Evolutionary conservation across 2,113 vertebrate species (phyloP), one percentile per base, ranked within the genome.

Genomic region (Megaceryle torquata): DNA sequence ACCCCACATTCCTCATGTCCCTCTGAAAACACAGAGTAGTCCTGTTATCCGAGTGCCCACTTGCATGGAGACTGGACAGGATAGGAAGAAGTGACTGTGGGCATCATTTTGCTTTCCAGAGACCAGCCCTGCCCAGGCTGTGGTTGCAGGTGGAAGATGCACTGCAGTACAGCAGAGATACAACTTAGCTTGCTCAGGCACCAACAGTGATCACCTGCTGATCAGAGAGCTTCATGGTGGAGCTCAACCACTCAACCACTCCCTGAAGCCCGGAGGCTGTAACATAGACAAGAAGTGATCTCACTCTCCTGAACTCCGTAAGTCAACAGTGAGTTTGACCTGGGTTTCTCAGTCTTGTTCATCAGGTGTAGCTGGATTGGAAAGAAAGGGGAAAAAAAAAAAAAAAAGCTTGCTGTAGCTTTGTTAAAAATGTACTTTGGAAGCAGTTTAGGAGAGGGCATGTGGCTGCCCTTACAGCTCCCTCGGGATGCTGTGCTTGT

Each of bases 391-490:
- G 72, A 12, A 5, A 18, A 6, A 24, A n/a, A 31, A 24, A n/a
- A 31, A 39, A 57, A 18, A 15, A 16, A n/a, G 7, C 24, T 54
- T 48, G 26, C 75, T 57, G 61, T 26, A 67, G 54, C 46, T 50
- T 68, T 85, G 89, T 92, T 89, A 68, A 91, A 95, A 91, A 85
- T 64, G 44, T 81, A 76, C 67, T 64, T 79, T 69, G 79, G 91
- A 96, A 89, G 54, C 24, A 26, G 81, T 56, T 94, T 91, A 75
- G 68, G n/a, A 84, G 90, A 91, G 78, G 80, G 79, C 41, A 75
- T 57, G 72, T 56, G 82, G 78, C 89, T 79, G 82, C 76, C 85
- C 93, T 84, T 91, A 90, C 69, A 69, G 56, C n/a, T 61, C 92
- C 56, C 78, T 57, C 0, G 71, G 85, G 90, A 83, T 43, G 54